Evolutionary conservation across 2,113 vertebrate species (phyloP).

Genomic region (Cynoglossus semilaevis): DNA sequence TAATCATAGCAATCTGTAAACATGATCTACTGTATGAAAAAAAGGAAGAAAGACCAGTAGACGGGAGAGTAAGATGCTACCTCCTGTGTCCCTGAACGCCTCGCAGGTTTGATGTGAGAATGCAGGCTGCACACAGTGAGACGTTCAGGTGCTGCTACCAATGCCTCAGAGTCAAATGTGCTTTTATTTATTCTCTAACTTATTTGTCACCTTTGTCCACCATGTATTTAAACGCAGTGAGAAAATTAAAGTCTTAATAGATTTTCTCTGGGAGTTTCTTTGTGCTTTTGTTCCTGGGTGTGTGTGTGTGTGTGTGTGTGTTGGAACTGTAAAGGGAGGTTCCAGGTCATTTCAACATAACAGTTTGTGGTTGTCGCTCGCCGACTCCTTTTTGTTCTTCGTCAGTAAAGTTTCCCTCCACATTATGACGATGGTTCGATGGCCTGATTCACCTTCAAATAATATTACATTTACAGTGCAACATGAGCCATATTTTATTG

Average conservation of each 20-base stretch:
- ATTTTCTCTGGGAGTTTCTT: slow-evolving; percentile 61
- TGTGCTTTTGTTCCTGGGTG: slow-evolving; percentile 22
- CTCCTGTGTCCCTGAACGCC: slow-evolving; percentile 53
- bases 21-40: slow-evolving; percentile 46
- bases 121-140: too few species aligned
- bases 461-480: too few species aligned
- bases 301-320: too few species aligned
- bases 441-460: too few species aligned
- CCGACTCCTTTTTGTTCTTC: too few species aligned
- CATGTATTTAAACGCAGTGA: slow-evolving; percentile 59
- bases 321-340: too few species aligned
- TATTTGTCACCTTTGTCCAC: slow-evolving; percentile 65
- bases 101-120: too few species aligned
- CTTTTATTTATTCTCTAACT: slow-evolving; percentile 73
- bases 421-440: too few species aligned
- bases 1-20: slow-evolving; percentile 58
- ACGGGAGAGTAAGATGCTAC: slow-evolving; percentile 78
- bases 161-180: slow-evolving; percentile 46
- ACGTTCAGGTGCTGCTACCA: slow-evolving; percentile 48
- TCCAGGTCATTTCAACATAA: too few species aligned
- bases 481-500: too few species aligned
- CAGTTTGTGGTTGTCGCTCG: too few species aligned
- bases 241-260: slow-evolving; percentile 82
- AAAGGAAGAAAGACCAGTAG: slow-evolving; percentile 38
- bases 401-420: too few species aligned